Evolutionary conservation across 2,888 invertebrate genomes (phyloP), one percentile per base, ranked within the genome.

Genomic region (Chymomyza fuscimana): DNA sequence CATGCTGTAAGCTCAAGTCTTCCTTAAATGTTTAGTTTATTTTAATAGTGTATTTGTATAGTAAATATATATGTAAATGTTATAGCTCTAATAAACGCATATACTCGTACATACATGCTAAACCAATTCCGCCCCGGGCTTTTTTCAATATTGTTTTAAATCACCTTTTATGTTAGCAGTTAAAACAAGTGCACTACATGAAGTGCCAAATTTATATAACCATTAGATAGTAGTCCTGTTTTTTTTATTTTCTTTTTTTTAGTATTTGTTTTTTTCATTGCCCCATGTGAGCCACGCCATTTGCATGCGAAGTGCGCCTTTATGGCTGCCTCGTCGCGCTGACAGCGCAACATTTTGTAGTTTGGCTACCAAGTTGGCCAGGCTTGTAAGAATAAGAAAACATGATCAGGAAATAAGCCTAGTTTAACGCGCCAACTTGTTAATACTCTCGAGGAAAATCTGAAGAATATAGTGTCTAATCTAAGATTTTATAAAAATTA

Each of bases 271-370:
- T 54, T 54, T 54, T 54, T 54, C 16, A 9, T 54, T n/a, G 19
- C 52, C 19, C 4, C 52, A 54, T 54, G 52, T 54, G 52, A 69
- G 82, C 87, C 85, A 82, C 85, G 81, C 87, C 83, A 83, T 83
- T 83, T 83, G 83, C 83, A 83, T 83, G 85, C 81, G 79, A 76
- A 64, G 83, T 74, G 69, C 65, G 83, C 73, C 69, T 64, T 73
- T 73, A 62, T 66, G 52, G 52, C 52, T 16, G 19, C 16, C 65
- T 60, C 59, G 54, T 54, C 54, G 68, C 19, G 65, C 83, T 83
- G 86, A 87, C 83, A 83, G 82, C 81, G 83, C 87, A 83, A 83
- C 87, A 83, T 83, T 83, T 83, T 85, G 83, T 85, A 86, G 86
- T 81, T 66, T 63, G 72, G 87, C 87, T 83, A 83, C 83, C 83